Evolutionary conservation across 2,113 vertebrate species (phyloP), one percentile per base, ranked within the genome.

Genomic region (Eretmochelys imbricata): DNA sequence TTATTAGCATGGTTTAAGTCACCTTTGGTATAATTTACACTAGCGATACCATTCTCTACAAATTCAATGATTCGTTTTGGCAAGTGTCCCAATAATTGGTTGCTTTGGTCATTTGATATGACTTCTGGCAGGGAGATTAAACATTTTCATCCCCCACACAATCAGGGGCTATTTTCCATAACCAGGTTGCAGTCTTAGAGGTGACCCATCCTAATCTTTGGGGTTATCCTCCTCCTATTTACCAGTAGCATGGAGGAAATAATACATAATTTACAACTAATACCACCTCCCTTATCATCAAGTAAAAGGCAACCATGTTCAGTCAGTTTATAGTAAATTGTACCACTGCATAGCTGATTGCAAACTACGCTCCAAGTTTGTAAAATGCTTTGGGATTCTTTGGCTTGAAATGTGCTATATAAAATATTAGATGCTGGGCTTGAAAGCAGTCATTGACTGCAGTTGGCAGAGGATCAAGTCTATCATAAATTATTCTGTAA

Each of bases 41-140:
- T 48, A 80, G 31, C 49, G 80, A 76, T 59, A 79, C 42, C 54
- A 14, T 75, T 84, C 82, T 62, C 62, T 89, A 48, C 19, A 86
- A 95, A 69, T 48, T 48, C 86, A 90, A 90, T 49, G 84, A 24
- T 51, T 95, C 12, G 17, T 76, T 95, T 94, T 91, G 90, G 48
- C 24, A 12, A 17, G 25, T 25, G 14, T 69, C 42, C 51, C 88
- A 91, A 59, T 4, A 62, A 88, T 53, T 80, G 0, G 54, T 89
- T 62, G 38, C 78, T 83, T 89, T 89, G 38, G 89, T 76, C 86
- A 27, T 86, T 59, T 91, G 62, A 80, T 82, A 72, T 93, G 78
- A 82, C 25, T 89, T 92, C 78, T 75, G 48, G 81, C 54, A 82
- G 72, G 85, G 25, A 85, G 20, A 72, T 17, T 79, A 72, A 94